Base-by-base conservation (phyloP, 2,888 invertebrate genomes). In the Cheilosia variabilis region DNA sequence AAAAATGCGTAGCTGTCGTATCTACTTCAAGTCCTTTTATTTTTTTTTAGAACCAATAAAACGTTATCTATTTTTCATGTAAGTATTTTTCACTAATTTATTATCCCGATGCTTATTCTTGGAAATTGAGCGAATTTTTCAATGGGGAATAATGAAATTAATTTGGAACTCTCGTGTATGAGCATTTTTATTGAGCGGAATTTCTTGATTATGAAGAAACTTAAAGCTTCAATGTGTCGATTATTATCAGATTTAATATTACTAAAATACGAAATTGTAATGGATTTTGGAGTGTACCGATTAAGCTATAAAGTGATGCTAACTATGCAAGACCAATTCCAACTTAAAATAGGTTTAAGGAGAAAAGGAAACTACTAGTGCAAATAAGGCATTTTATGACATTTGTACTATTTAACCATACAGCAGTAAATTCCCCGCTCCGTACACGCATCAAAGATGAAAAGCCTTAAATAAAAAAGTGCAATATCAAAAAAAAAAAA, bases 51-150 rank as follows among this genome's bases (percentile, higher is more conserved):
- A 31, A 31, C 6, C 31, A 52, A 63, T 22, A 17, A 24, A 72
- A 58, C 43, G 22, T 57, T 68, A 60, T 72, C 69, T 62, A 69
- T 19, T 45, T 57, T 77, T 57, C 63, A 45, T 78, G 62, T 47
- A 62, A 62, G 37, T 37, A 66, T 47, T 45, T 71, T 66, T 71
- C 34, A 41, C 62, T 62, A 50, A 57, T 57, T 50, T 58, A 65
- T 57, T 78, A 13, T 78, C 78, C 78, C 78, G 78, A 71, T 78
- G 78, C 78, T 78, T 68, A 53, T 37, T 6, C 34, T 15, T 60
- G 45, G 17, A 17, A 45, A 34, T 62, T 69, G 17, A 69, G 53
- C 52, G 1, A 34, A 37, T 19, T 47, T 10, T 43, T 13, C 1
- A 65, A 5, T 9, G 6, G 6, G 3, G 6, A 2, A 37, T 34